These are phyloP conservation scores for Anticlea derivata DNA, from an alignment of 2,888 invertebrate species.

Conservation along the genomic window DNA sequence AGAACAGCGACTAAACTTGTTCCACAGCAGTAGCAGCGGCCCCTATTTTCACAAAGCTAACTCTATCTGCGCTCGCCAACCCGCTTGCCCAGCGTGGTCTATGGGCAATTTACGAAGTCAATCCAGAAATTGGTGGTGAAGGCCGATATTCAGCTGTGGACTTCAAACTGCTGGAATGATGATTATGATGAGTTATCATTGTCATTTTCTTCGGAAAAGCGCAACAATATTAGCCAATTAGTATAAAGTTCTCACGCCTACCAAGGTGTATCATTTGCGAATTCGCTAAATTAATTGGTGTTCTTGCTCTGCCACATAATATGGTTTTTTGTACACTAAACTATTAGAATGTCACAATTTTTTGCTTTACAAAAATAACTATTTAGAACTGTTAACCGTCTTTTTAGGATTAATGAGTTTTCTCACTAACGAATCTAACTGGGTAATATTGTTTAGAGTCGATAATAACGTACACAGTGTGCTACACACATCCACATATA, in stretches of 20 bases:
- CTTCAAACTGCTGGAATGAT: too few relatives aligned
- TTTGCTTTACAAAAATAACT: constrained; percentile 1
- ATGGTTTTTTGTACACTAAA: constrained; percentile 1
- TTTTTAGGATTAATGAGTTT: constrained; percentile 10
- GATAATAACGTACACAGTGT: not conserved
- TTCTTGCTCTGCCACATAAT: not conserved
- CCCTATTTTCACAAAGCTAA: too few relatives aligned
- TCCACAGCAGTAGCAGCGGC: too few relatives aligned
- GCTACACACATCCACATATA: too few relatives aligned
- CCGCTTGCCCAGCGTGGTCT: too few relatives aligned
- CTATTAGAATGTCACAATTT: not conserved
- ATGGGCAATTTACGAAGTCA: too few relatives aligned
- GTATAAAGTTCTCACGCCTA: not conserved
- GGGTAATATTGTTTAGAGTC: not conserved
- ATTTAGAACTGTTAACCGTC: not conserved
- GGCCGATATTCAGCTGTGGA: too few relatives aligned
- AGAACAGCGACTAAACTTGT: constrained; percentile 31
- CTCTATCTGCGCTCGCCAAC: too few relatives aligned
- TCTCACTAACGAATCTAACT: not conserved
- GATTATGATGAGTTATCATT: not conserved
- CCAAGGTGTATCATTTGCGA: not conserved
- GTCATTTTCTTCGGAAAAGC: not conserved
- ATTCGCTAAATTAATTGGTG: not conserved
- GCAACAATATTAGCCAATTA: not conserved
- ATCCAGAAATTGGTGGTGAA: too few relatives aligned